Evolutionary conservation across 2,888 invertebrate species (phyloP).

Genomic region (Zaprionus lineosus): DNA sequence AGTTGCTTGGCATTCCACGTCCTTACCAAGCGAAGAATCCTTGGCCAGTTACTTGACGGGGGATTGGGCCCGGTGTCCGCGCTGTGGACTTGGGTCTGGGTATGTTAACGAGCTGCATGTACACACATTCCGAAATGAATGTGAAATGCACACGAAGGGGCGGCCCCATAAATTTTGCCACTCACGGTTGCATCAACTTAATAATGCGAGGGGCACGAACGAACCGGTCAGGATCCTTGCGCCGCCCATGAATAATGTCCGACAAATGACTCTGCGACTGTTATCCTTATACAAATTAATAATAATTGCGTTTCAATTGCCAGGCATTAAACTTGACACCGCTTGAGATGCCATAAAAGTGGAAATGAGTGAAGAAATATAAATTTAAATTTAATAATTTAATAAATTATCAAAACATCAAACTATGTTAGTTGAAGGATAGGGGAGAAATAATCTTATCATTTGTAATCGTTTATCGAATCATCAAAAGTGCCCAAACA

Average conservation of each 20-base stretch:
- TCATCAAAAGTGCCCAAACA: no score
- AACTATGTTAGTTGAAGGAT: no score
- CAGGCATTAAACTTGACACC: constrained; percentile 55
- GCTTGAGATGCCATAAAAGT: constrained; percentile 27
- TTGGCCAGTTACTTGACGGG: constrained; percentile 32
- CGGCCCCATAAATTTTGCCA: constrained; percentile 48
- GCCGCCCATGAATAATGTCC: constrained; percentile 52
- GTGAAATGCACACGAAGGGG: constrained; percentile 71
- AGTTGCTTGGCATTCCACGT: constrained; percentile 21
- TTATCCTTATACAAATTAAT: constrained; percentile 53
- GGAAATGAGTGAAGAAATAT: neutral
- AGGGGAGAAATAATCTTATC: no score
- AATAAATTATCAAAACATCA: no score
- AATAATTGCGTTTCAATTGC: constrained; percentile 73
- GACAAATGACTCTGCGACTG: constrained; percentile 43
- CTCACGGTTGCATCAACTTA: constrained; percentile 47
- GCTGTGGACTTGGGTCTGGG: no score
- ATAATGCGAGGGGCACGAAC: constrained; percentile 37
- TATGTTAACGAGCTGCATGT: constrained; percentile 70
- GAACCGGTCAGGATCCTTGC: constrained; percentile 11
- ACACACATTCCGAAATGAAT: constrained; percentile 55
- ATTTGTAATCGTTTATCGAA: no score
- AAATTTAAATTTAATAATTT: no score
- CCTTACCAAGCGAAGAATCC: constrained; percentile 17
- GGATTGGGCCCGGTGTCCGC: neutral